Evolutionary conservation across 1,140 invertebrate species (phyloP).

Genomic region (Zaprionus nigranus): DNA sequence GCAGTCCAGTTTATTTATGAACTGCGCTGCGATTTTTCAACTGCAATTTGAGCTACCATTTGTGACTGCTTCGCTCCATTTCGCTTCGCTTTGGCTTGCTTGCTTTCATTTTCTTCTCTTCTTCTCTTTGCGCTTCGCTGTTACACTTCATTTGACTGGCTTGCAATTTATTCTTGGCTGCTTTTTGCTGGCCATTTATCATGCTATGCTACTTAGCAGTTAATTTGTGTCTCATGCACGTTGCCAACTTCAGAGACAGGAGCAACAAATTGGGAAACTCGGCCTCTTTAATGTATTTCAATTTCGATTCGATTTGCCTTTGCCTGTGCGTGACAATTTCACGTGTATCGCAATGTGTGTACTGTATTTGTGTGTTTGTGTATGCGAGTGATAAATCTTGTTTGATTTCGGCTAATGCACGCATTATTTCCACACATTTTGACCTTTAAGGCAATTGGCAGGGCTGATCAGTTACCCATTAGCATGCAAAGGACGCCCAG

Average conservation of each 20-base stretch:
- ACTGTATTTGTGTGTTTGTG: no score
- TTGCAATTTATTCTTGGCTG: constrained; percentile 38
- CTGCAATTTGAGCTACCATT: constrained; percentile 70
- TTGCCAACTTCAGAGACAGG: constrained; percentile 4
- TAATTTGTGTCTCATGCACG: constrained; percentile 71
- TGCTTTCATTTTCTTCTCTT: neutral
- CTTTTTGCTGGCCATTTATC: constrained; percentile 57
- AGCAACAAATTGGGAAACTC: neutral
- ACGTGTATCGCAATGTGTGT: constrained; percentile 12
- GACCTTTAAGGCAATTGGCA: constrained; percentile 69
- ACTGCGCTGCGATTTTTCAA: constrained; percentile 73
- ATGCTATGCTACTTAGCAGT: constrained; percentile 54
- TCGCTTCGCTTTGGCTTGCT: neutral
- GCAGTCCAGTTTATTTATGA: constrained; percentile 72
- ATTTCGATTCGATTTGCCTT: constrained; percentile 61
- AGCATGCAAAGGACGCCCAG: constrained; percentile 57
- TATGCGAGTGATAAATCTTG: constrained; percentile 66
- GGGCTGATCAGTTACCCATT: constrained; percentile 74
- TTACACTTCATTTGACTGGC: constrained; percentile 57
- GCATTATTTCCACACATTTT: constrained; percentile 57
- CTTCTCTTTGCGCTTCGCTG: constrained; percentile 6
- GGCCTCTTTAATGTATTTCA: constrained; percentile 50
- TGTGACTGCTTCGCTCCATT: neutral
- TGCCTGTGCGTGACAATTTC: constrained; percentile 72
- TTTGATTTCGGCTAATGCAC: constrained; percentile 64